Evolutionary conservation across 2,797 vertebrate species (phyloP).

Genomic region (Cottoperca gobio): DNA sequence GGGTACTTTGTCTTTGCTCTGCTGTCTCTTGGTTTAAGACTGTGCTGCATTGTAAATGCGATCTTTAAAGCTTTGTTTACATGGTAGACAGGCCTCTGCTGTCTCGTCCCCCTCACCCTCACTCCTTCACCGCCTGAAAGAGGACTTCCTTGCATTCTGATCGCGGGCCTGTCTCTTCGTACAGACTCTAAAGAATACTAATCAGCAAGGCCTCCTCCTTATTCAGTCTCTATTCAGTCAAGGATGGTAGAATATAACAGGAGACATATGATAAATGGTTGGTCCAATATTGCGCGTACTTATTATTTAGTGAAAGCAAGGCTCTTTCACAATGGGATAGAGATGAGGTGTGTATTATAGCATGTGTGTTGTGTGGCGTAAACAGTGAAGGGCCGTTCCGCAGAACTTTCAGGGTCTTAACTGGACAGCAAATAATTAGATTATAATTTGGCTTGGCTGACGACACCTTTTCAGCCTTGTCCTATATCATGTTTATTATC

Average conservation of each 20-base stretch:
- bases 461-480: background rate
- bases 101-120: slow-evolving; percentile 70
- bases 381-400: background rate
- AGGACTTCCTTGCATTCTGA: slow-evolving; percentile 84
- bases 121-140: slow-evolving; percentile 61
- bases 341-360: slow-evolving; percentile 6
- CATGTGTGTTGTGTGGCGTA: background rate
- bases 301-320: slow-evolving; percentile 35
- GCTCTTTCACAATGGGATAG: slow-evolving; percentile 1
- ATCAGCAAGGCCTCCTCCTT: slow-evolving; percentile 70
- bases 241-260: slow-evolving; percentile 49
- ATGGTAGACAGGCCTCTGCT: slow-evolving; percentile 74
- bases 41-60: slow-evolving; percentile 62
- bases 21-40: slow-evolving; percentile 46
- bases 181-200: slow-evolving; percentile 82
- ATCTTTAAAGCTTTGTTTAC: slow-evolving; percentile 81
- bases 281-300: slow-evolving; percentile 41
- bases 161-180: slow-evolving; percentile 67
- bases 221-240: slow-evolving; percentile 52
- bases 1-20: slow-evolving; percentile 24
- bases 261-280: slow-evolving; percentile 62
- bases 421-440: background rate
- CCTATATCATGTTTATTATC: background rate
- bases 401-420: background rate
- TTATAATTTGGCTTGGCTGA: background rate